Base-by-base conservation (phyloP, 53 echinoderm and acorn worm genomes). In the Arbacia lixula region DNA sequence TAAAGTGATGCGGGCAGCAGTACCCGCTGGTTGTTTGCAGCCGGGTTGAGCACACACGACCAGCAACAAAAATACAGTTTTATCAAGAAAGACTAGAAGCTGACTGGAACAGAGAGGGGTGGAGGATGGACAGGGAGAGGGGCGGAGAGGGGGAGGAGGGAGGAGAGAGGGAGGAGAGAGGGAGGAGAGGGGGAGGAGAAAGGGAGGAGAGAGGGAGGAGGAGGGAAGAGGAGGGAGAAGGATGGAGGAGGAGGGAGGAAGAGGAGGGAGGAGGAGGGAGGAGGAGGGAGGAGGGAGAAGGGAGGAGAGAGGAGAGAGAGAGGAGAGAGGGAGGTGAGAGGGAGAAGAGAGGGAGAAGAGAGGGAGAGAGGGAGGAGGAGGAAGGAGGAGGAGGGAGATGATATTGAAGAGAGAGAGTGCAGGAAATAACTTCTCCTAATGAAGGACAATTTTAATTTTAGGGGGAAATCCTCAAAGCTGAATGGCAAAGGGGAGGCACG, bases 1-100 rank as follows among this genome's bases (percentile, higher is more conserved):
- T 74, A 53, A 74, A 53, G 74, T 74, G 74, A 74, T 74, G 74
- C 74, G n/a, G 69, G 52, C 74, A 30, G 34, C 54, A 51, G 52
- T 16, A n/a, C 31, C 50, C 53, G 74, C 31, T 52, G 74, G 74
- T 3, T 74, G 74, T 69, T 69, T 69, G 69, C 42, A 17, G 25
- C 43, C 43, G 14, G 43, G 27, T 17, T 14, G 69, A 14, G 42
- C 28, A 69, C 69, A 69, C 43, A 69, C 40, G 43, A 69, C 43
- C 26, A 66, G 26, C 24, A 29, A 69, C 40, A 69, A 10, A 10
- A 10, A 46, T 69, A 43, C 43, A 69, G 43, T 41, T 69, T 69
- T 28, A 28, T 14, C 25, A 43, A 69, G 0, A n/a, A 25, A 2
- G 6, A 12, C 6, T 6, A n/a, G 24, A 57, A 25, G 24, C 20